phyloP scores from a whole-genome alignment of 1,140 invertebrate genomes.

The Drosophila sproati region DNA sequence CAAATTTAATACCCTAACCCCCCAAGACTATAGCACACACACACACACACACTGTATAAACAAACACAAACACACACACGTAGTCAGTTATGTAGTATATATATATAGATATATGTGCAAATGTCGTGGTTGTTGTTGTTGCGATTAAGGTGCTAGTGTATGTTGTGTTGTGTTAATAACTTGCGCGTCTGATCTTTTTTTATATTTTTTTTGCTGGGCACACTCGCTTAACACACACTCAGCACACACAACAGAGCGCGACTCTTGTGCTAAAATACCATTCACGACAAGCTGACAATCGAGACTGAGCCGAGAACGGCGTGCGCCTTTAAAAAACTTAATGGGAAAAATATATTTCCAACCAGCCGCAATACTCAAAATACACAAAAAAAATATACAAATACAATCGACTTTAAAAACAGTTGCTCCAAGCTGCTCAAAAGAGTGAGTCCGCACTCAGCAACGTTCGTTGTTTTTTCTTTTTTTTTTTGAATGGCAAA shows the following conservation, averaged over 20 bases:
- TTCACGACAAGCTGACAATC: slow-evolving; percentile 81
- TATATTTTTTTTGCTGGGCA: not conserved
- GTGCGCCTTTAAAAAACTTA: slow-evolving; percentile 80
- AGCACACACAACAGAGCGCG: slow-evolving; percentile 31
- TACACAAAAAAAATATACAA: slow-evolving; percentile 8
- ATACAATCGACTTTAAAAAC: slow-evolving; percentile 40
- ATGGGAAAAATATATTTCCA: slow-evolving; percentile 79
- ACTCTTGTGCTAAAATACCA: slow-evolving; percentile 77
- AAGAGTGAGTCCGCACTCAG: slow-evolving; percentile 56
- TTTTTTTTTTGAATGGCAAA: slow-evolving; percentile 73
- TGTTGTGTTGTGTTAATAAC: slow-evolving; percentile 64
- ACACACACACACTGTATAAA: slow-evolving; percentile 15
- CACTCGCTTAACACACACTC: slow-evolving; percentile 7
- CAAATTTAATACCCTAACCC: slow-evolving; percentile 33
- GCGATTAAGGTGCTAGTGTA: slow-evolving; percentile 21
- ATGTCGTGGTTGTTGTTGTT: slow-evolving; percentile 55
- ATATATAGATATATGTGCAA: slow-evolving; percentile 49
- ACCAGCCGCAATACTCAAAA: slow-evolving; percentile 53
- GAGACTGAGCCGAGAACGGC: slow-evolving; percentile 80
- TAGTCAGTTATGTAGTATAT: slow-evolving; percentile 57
- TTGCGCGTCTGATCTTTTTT: slow-evolving; percentile 38
- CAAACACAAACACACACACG: slow-evolving; percentile 20
- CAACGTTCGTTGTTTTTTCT: slow-evolving; percentile 31
- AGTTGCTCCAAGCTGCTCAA: slow-evolving; percentile 52
- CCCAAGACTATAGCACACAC: slow-evolving; percentile 29